These are phyloP conservation scores for Phenacoccus solenopsis DNA, from an alignment of 1,140 invertebrate species.

Conservation along the genomic window DNA sequence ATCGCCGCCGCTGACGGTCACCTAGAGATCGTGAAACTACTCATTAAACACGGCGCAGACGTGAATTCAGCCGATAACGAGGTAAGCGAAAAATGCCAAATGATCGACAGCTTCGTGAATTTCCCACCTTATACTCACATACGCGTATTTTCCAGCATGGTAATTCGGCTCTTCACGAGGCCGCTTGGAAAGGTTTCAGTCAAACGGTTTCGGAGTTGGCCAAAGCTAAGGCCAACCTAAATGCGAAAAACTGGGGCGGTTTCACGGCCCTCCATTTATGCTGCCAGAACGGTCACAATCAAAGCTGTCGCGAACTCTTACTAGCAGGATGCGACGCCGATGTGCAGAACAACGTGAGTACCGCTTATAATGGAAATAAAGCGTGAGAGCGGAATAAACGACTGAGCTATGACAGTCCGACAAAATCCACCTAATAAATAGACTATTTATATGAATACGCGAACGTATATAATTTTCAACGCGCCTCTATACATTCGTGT, in stretches of 20 bases:
- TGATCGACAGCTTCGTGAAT: too few relatives aligned
- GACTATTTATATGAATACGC: too few relatives aligned
- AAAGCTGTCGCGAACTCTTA: constrained; percentile 77
- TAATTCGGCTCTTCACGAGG: constrained; percentile 86
- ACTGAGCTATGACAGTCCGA: too few relatives aligned
- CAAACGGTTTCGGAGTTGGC: constrained; percentile 64
- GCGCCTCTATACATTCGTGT: too few relatives aligned
- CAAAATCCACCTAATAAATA: too few relatives aligned
- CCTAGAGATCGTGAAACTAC: constrained; percentile 53
- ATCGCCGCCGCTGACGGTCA: constrained; percentile 72
- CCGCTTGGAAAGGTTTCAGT: constrained; percentile 87
- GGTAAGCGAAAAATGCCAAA: constrained; percentile 40
- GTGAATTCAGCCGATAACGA: constrained; percentile 60
- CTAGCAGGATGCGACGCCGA: constrained; percentile 76
- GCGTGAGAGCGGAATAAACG: not conserved
- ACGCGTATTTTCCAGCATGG: constrained; percentile 51
- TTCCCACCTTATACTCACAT: too few relatives aligned
- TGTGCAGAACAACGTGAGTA: constrained; percentile 76
- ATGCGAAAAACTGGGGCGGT: constrained; percentile 69
- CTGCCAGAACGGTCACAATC: constrained; percentile 93
- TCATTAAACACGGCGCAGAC: constrained; percentile 55
- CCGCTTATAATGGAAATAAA: not conserved
- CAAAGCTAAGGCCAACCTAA: constrained; percentile 51
- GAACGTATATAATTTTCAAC: too few relatives aligned
- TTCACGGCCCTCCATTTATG: constrained; percentile 87